Conservation (phyloP, 2,888 invertebrate species). For the Drosophila diplacantha region DNA sequence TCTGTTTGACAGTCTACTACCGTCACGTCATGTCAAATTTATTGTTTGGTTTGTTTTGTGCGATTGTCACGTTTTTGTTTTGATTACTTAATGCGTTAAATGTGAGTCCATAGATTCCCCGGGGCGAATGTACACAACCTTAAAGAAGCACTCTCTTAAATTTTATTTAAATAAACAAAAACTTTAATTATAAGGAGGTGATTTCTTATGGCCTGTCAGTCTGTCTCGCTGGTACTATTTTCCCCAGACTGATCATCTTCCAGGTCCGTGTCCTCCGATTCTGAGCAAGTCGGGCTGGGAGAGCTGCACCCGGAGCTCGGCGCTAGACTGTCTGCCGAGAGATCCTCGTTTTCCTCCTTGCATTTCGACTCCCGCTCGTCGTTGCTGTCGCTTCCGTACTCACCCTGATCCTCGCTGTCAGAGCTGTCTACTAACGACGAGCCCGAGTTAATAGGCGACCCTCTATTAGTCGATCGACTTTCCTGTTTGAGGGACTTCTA, state of each 20-base stretch:
- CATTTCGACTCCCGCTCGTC: constrained; percentile 7
- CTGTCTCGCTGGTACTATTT: constrained; percentile 25
- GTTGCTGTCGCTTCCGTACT: neutral
- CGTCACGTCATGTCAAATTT: constrained; percentile 53
- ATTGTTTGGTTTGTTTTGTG: constrained; percentile 63
- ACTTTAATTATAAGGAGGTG: neutral
- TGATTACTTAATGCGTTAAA: constrained; percentile 53
- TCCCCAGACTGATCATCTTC: constrained; percentile 9
- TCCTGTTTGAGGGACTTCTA: neutral
- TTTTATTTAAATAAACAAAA: constrained; percentile 1
- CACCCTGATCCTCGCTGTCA: neutral
- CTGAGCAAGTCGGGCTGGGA: constrained; percentile 1
- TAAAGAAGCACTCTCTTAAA: neutral
- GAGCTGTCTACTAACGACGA: neutral
- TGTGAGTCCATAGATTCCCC: neutral
- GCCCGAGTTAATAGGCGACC: constrained; percentile 1
- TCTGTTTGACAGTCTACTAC: constrained; percentile 29
- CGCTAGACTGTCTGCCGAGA: constrained; percentile 6
- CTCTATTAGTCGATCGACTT: neutral
- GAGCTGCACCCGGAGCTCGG: constrained; percentile 5
- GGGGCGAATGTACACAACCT: constrained; percentile 1
- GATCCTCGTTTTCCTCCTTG: constrained; percentile 4
- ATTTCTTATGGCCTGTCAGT: constrained; percentile 6
- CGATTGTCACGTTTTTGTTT: constrained; percentile 66
- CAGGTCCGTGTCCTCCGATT: constrained; percentile 16